Evolutionary conservation across 2,888 invertebrate genomes (phyloP).

Genomic region (Altica lythri): DNA sequence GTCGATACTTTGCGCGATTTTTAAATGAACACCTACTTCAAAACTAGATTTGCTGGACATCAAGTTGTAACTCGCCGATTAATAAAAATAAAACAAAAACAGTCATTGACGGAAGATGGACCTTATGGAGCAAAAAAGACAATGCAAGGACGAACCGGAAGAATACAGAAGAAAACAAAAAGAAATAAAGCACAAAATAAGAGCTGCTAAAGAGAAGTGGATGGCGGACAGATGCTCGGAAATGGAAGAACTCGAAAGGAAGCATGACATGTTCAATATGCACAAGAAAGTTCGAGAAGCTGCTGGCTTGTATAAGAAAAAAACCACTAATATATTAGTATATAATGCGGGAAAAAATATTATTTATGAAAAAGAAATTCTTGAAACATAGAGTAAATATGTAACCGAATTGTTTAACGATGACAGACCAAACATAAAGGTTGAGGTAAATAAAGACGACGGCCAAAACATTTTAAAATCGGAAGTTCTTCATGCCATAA

Average conservation of each 20-base stretch:
- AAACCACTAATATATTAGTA: conserved; percentile 1
- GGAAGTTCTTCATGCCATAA: too few species aligned
- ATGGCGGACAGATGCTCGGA: conserved; percentile 21
- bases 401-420: conserved; percentile 1
- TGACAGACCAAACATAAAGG: conserved; percentile 3
- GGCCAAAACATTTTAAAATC: too few species aligned
- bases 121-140: conserved; percentile 7
- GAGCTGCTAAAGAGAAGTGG: conserved; percentile 20
- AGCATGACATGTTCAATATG: conserved; percentile 20
- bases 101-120: not conserved
- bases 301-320: conserved; percentile 15
- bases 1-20: too few species aligned
- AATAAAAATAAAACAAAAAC: too few species aligned
- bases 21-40: too few species aligned
- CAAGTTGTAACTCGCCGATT: too few species aligned
- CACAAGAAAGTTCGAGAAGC: conserved; percentile 11
- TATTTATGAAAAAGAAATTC: conserved; percentile 1
- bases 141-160: not conserved
- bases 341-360: conserved; percentile 1
- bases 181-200: conserved; percentile 21
- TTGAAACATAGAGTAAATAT: conserved; percentile 7
- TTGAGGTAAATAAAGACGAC: too few species aligned
- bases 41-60: too few species aligned
- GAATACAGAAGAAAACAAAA: conserved; percentile 5
- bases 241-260: conserved; percentile 25